Evolutionary conservation across 2,113 vertebrate genomes (phyloP).

Genomic region (Meles meles): DNA sequence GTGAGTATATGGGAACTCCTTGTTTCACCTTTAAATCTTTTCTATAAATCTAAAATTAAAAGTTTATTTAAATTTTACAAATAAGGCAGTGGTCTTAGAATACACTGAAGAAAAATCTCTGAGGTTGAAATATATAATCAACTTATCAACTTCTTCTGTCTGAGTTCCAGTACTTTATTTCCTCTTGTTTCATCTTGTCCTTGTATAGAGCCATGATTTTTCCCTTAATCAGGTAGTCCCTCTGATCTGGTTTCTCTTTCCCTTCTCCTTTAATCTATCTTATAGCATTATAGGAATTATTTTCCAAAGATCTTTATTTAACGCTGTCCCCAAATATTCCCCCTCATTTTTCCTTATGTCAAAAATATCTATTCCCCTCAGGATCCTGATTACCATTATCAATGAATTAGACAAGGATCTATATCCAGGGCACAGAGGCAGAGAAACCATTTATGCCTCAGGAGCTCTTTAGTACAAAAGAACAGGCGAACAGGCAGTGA

Average conservation of each 20-base stretch:
- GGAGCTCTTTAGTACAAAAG: background rate
- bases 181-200: background rate
- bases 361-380: background rate
- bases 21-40: background rate
- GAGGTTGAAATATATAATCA: background rate
- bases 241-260: background rate
- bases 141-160: background rate
- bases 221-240: background rate
- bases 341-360: background rate
- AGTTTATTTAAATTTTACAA: background rate
- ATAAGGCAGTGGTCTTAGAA: background rate
- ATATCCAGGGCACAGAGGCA: background rate
- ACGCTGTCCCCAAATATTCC: background rate
- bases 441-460: background rate
- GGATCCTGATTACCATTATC: background rate
- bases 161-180: background rate
- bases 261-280: background rate
- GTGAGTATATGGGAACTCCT: background rate
- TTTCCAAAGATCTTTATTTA: slow-evolving; percentile 12
- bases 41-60: background rate
- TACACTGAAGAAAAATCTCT: background rate
- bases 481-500: background rate
- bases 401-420: background rate
- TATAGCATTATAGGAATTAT: background rate
- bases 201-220: background rate